These are phyloP conservation scores for Tetragonula clypearis DNA, from an alignment of 1,140 invertebrate genomes.

Conservation along the genomic window DNA sequence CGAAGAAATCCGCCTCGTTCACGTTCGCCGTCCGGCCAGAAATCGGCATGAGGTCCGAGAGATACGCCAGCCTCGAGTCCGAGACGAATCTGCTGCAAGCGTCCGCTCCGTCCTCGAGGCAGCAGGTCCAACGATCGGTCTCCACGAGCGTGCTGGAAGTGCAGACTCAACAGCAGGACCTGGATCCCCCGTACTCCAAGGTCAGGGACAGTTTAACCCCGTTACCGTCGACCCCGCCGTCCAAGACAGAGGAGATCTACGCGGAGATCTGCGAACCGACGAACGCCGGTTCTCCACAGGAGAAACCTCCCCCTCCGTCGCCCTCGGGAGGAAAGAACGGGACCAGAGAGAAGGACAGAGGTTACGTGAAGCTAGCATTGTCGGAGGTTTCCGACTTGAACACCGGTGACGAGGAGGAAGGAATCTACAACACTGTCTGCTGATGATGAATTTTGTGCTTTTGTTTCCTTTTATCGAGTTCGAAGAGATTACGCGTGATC, in stretches of 20 bases:
- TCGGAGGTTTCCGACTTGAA: constrained; percentile 66
- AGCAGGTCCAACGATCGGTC: constrained; percentile 78
- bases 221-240: constrained; percentile 72
- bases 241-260: constrained; percentile 75
- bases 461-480: too few species aligned
- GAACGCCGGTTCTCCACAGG: constrained; percentile 51
- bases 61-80: constrained; percentile 78
- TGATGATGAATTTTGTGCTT: constrained; percentile 53
- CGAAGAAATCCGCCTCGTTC: constrained; percentile 79
- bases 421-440: constrained; percentile 79
- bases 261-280: constrained; percentile 77
- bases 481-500: too few species aligned
- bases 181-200: constrained; percentile 79
- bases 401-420: constrained; percentile 74
- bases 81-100: constrained; percentile 72
- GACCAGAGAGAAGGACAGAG: constrained; percentile 71
- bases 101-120: constrained; percentile 54
- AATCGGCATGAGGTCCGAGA: constrained; percentile 78
- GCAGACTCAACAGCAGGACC: constrained; percentile 66
- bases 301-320: constrained; percentile 60
- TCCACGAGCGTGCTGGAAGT: constrained; percentile 78
- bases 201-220: constrained; percentile 78
- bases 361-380: constrained; percentile 74
- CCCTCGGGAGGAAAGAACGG: constrained; percentile 45
- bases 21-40: constrained; percentile 78